These are phyloP conservation scores for Coelogynopora nodosa DNA, from an alignment of 2,888 invertebrate species.

Conservation along the genomic window DNA sequence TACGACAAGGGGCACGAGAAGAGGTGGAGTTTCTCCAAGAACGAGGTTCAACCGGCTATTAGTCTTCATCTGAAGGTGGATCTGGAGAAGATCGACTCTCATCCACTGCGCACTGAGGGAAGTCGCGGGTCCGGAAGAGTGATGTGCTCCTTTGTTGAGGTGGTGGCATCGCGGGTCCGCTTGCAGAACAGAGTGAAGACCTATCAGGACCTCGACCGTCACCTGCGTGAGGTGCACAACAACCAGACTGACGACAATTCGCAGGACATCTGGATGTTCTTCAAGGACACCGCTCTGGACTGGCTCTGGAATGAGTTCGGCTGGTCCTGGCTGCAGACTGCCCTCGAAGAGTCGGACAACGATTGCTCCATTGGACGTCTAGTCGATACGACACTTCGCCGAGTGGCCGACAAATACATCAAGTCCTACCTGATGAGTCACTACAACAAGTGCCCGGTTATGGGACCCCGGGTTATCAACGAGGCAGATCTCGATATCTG, in stretches of 20 bases:
- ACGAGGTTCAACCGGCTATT: neutral
- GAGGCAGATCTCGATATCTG: neutral
- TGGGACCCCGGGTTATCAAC: neutral
- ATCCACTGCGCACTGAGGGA: neutral
- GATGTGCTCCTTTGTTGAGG: neutral
- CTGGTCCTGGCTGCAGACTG: conserved; percentile 4
- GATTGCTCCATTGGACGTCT: neutral
- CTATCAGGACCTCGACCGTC: neutral
- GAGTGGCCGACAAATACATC: neutral
- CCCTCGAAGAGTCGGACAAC: neutral
- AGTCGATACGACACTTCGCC: neutral
- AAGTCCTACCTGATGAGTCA: neutral
- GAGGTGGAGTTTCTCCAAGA: neutral
- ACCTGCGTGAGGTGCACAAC: neutral
- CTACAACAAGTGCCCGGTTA: neutral
- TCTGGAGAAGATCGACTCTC: neutral
- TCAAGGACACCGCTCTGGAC: conserved; percentile 9
- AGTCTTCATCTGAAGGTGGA: neutral
- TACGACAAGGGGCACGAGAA: neutral
- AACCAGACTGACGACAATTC: neutral
- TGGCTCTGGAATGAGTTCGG: conserved; percentile 14
- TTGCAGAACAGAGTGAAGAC: neutral
- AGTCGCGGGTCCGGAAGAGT: neutral
- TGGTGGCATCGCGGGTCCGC: neutral
- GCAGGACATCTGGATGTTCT: neutral